phyloP scores from a whole-genome alignment of 35 echinoderm and acorn worm species.

The Ptychodera flava region DNA sequence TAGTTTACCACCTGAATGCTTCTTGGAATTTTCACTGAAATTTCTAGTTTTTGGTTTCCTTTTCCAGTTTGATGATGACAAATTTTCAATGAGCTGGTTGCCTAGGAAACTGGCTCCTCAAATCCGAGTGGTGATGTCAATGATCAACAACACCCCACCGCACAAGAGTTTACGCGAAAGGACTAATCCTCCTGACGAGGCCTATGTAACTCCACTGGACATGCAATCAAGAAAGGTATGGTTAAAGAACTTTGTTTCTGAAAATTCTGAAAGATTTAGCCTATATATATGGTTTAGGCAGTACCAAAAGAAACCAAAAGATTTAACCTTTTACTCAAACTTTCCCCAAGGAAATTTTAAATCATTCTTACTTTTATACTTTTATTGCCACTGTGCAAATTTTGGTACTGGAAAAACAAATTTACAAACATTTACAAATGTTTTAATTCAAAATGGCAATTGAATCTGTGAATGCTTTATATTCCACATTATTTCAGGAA shows the following conservation, averaged over 20 bases:
- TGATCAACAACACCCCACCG: conserved; percentile 82
- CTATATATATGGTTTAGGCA: neutral
- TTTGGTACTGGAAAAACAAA: too few relatives aligned
- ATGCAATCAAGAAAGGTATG: conserved; percentile 68
- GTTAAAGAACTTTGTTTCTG: neutral
- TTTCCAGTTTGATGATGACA: conserved; percentile 61
- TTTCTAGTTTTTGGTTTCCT: too few relatives aligned
- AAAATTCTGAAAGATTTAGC: neutral
- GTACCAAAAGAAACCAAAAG: neutral
- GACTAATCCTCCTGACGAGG: conserved; percentile 43
- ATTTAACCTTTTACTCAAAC: too few relatives aligned
- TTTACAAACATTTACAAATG: too few relatives aligned
- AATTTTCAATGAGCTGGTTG: conserved; percentile 64
- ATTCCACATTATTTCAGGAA: conserved; percentile 70
- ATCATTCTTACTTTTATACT: neutral
- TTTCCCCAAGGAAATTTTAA: too few relatives aligned
- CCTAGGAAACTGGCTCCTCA: conserved; percentile 69
- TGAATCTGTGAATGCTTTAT: too few relatives aligned
- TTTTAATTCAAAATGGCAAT: too few relatives aligned
- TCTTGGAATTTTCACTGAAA: too few relatives aligned
- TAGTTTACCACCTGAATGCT: too few relatives aligned
- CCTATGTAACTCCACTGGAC: conserved; percentile 66
- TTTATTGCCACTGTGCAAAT: neutral
- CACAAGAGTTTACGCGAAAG: conserved; percentile 53
- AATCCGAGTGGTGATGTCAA: conserved; percentile 71